Evolutionary conservation across 2,113 vertebrate genomes (phyloP).

Genomic region (Nerophis ophidion): DNA sequence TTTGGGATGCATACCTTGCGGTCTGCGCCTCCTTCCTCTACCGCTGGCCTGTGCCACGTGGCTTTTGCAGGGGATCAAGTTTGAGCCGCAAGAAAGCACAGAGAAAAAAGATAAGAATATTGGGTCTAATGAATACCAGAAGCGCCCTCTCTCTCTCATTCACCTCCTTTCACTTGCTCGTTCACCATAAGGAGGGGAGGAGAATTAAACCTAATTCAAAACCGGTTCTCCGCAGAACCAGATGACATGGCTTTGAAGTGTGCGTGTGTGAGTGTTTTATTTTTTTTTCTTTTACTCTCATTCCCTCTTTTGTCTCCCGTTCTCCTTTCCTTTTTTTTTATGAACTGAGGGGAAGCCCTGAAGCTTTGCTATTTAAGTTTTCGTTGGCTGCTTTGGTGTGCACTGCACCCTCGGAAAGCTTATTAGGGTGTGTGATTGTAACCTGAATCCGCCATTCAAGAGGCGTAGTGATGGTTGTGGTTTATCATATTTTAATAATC

Average conservation of each 20-base stretch:
- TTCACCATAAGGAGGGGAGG: conserved; percentile 79
- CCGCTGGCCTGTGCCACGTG: conserved; percentile 76
- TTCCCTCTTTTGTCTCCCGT: conserved; percentile 18
- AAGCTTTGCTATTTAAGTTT: conserved; percentile 63
- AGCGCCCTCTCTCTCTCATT: conserved; percentile 49
- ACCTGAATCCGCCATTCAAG: conserved; percentile 3
- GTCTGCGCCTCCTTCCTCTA: conserved; percentile 77
- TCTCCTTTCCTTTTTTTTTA: conserved; percentile 50
- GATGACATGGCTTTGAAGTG: conserved; percentile 89
- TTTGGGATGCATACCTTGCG: conserved; percentile 57
- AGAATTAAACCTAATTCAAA: conserved; percentile 88
- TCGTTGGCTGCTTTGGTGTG: conserved; percentile 37
- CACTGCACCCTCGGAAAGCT: conserved; percentile 32
- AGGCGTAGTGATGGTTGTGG: conserved; percentile 5
- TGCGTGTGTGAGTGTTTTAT: conserved; percentile 60
- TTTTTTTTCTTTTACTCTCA: conserved; percentile 45
- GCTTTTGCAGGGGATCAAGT: conserved; percentile 85
- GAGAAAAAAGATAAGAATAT: conserved; percentile 90
- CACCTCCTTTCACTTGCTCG: conserved; percentile 22
- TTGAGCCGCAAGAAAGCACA: conserved; percentile 74
- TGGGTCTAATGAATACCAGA: conserved; percentile 92
- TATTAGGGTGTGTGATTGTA: not conserved
- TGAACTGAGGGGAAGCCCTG: conserved; percentile 69
- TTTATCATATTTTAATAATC: not conserved
- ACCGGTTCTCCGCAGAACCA: conserved; percentile 78